Base-by-base conservation (phyloP, 2,888 invertebrate species). In the Nudaria mundana region DNA sequence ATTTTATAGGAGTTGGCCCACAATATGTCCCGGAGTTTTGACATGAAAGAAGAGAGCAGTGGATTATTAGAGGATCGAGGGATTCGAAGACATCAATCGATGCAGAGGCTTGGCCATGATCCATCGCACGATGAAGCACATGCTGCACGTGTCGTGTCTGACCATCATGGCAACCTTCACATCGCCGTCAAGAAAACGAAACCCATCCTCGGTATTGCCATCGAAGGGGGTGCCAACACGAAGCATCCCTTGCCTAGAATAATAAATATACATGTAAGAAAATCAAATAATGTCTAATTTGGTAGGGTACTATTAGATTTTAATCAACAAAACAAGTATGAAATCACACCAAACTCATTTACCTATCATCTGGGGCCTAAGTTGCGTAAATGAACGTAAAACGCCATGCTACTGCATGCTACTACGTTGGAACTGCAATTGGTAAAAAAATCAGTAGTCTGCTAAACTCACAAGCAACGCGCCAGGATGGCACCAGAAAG, bases 181-280 rank as follows among this genome's bases (percentile, higher is more conserved):
- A 94, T 97, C 66, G 94, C 94, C 57, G 96, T 98, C 58, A 95
- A 95, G 84, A 98, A 98, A 89, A 95, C 95, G 38, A 97, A 97
- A 85, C 96, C 97, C 32, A 96, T 97, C 69, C 92, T 98, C 65
- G 98, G 98, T 57, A 97, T 98, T 71, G 98, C 98, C 51, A 98
- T 98, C 69, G 98, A 98, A 89, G 98, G 98, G 48, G 98, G 98
- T 49, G 96, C 96, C 65, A 97, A 98, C 82, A 98, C 98, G 30
- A 95, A 95, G 73, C 98, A 98, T 85, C 96, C 97, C 39, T 90
- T 98, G 69, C 98, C 98, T 37, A 92, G 97, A 76, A 97, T 98
- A 71, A 98, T 98, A 71, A 97, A 97, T 83, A 97, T 98, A 75
- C 98, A 98, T 85, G 98, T 98, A 82, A 92, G 94, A 71, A 26